These are phyloP conservation scores for Papilio aristodemus DNA, from an alignment of 1,140 invertebrate genomes.

Conservation along the genomic window DNA sequence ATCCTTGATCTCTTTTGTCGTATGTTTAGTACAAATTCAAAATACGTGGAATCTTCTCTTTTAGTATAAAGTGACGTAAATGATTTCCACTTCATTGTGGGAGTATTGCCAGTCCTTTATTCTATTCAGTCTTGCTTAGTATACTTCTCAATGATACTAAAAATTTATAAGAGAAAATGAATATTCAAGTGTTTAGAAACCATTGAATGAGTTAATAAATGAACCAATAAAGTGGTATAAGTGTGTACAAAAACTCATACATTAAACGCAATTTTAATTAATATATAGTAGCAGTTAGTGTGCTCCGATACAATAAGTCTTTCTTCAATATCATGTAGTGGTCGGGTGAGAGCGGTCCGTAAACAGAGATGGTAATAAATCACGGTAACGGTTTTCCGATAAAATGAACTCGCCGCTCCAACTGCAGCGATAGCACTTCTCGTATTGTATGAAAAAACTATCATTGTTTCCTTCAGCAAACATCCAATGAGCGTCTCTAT, in stretches of 20 bases:
- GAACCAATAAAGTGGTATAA: no score
- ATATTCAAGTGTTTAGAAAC: no score
- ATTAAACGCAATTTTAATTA: slow-evolving; percentile 19
- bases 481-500: neutral
- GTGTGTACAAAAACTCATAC: neutral
- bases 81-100: no score
- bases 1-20: neutral
- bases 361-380: slow-evolving; percentile 25
- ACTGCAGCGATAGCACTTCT: slow-evolving; percentile 8
- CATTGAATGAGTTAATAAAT: no score
- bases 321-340: slow-evolving; percentile 24
- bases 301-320: slow-evolving; percentile 9
- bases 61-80: neutral
- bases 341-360: slow-evolving; percentile 15
- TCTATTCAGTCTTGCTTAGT: no score
- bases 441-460: slow-evolving; percentile 19
- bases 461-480: slow-evolving; percentile 24
- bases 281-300: neutral
- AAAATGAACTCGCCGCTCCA: slow-evolving; percentile 20
- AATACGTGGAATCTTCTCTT: no score
- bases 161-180: no score
- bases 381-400: slow-evolving; percentile 28
- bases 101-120: no score
- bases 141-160: no score
- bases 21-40: neutral